Percentiles rank a stretch among this genome's conserved stretches.
These are phyloP conservation scores for Uropetala carovei DNA, from an alignment of 2,888 invertebrate genomes.

Conservation along the genomic window DNA sequence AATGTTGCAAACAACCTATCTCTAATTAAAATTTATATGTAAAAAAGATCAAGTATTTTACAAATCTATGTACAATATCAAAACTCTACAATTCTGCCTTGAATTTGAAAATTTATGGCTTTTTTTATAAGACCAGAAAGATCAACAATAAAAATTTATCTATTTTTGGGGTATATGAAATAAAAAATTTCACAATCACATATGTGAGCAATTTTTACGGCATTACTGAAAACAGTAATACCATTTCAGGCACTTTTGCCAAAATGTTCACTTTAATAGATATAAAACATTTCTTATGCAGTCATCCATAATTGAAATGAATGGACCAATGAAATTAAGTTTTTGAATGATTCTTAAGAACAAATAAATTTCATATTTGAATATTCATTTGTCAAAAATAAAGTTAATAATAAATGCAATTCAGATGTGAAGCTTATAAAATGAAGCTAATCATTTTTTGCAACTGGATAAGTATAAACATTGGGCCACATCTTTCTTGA, in stretches of 20 bases:
- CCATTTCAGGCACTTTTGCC: slow-evolving; percentile 44
- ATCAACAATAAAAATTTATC: background rate
- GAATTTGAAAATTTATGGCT: slow-evolving; percentile 2
- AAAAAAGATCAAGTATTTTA: slow-evolving; percentile 53
- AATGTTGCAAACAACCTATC: background rate
- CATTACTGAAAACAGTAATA: slow-evolving; percentile 44
- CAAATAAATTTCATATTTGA: background rate
- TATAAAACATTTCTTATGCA: background rate
- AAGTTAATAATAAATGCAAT: slow-evolving; percentile 31
- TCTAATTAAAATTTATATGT: slow-evolving; percentile 22
- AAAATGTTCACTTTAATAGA: background rate
- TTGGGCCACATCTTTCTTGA: background rate
- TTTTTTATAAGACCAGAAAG: background rate
- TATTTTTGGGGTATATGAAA: slow-evolving; percentile 11
- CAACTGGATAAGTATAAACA: background rate
- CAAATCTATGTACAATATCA: slow-evolving; percentile 55
- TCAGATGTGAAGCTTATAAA: background rate
- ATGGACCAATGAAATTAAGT: background rate
- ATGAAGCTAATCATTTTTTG: background rate
- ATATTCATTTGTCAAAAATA: background rate
- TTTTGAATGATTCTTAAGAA: background rate
- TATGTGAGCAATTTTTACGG: slow-evolving; percentile 20
- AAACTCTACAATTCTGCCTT: background rate
- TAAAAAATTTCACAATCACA: slow-evolving; percentile 13
- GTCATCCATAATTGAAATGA: background rate